Conservation (phyloP, 2,797 vertebrate genomes). For the Phataginus tricuspis region DNA sequence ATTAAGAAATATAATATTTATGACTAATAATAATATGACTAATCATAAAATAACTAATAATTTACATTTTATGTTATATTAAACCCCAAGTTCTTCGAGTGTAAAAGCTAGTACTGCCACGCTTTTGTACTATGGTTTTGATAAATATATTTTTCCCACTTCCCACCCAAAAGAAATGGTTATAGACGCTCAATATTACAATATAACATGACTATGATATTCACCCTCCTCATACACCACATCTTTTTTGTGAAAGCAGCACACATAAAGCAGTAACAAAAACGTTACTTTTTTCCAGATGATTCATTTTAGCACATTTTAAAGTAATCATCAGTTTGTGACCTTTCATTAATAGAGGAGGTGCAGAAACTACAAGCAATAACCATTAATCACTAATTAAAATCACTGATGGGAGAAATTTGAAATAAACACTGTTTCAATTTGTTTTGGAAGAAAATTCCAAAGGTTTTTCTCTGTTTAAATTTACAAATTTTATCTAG, state of each 20-base stretch:
- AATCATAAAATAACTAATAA: constrained; percentile 53
- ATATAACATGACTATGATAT: background rate
- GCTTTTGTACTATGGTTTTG: background rate
- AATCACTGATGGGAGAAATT: constrained; percentile 70
- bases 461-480: constrained; percentile 19
- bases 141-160: constrained; percentile 19
- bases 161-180: background rate
- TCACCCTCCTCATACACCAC: background rate
- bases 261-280: background rate
- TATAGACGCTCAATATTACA: constrained; percentile 18
- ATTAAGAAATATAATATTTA: constrained; percentile 33
- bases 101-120: constrained; percentile 25
- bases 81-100: constrained; percentile 35
- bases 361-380: constrained; percentile 47
- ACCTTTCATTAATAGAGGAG: background rate
- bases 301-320: background rate
- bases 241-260: background rate
- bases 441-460: constrained; percentile 61
- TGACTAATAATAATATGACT: background rate
- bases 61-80: constrained; percentile 69
- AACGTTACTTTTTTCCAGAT: background rate
- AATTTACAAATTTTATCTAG: constrained; percentile 37
- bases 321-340: constrained; percentile 28
- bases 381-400: background rate
- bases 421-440: constrained; percentile 52